Evolutionary conservation across 2,888 invertebrate genomes (phyloP).

Genomic region (Protonemura montana): DNA sequence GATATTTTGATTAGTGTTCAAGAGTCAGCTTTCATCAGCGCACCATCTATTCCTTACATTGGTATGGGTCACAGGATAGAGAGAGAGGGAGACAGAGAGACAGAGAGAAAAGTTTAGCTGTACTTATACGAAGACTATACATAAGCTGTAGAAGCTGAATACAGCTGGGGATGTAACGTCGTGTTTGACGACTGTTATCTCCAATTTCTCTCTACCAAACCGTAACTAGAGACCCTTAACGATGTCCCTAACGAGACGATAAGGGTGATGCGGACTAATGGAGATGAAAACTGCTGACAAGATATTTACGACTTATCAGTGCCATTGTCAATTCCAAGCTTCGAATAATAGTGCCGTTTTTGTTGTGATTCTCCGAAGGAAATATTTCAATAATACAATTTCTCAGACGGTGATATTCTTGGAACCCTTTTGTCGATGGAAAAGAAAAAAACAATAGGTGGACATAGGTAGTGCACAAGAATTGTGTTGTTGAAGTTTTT

Average conservation of each 20-base stretch:
- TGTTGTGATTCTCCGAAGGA: background rate
- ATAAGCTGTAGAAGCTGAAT: background rate
- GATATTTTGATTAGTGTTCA: too few species aligned
- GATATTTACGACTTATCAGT: background rate
- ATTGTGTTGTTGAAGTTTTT: background rate
- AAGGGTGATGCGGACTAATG: background rate
- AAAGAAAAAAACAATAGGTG: background rate
- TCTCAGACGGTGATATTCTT: background rate
- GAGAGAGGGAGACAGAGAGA: too few species aligned
- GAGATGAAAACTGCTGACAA: constrained; percentile 4
- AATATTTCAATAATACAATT: background rate
- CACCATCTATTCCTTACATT: background rate
- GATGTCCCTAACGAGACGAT: background rate
- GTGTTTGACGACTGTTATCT: background rate
- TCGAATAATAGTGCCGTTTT: background rate
- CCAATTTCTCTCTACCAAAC: background rate
- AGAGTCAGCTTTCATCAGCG: background rate
- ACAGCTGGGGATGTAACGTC: background rate
- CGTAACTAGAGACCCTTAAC: background rate
- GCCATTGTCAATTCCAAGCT: background rate
- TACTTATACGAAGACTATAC: background rate
- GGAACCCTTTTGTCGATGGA: background rate
- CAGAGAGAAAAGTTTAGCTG: background rate
- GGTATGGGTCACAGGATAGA: background rate
- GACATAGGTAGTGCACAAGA: background rate